Evolutionary conservation across 2,797 vertebrate species (phyloP).

Genomic region (Buceros bicornis): DNA sequence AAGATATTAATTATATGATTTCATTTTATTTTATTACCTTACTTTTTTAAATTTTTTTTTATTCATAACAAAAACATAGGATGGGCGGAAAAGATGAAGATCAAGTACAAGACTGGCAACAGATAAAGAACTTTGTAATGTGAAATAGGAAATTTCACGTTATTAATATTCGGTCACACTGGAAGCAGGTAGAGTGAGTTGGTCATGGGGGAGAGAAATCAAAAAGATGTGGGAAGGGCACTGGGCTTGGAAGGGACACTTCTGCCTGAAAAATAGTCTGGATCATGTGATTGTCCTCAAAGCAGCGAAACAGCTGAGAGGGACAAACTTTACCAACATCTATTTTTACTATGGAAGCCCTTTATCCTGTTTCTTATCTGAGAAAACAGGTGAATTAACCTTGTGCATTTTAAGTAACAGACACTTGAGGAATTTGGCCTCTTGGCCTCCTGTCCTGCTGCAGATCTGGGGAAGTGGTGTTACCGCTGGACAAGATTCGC

Average conservation of each 20-base stretch:
- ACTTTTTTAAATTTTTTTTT: slow-evolving; percentile 61
- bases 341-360: background rate
- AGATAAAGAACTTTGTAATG: slow-evolving; percentile 48
- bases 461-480: background rate
- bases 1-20: slow-evolving; percentile 51
- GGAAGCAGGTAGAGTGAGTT: background rate
- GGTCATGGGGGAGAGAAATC: background rate
- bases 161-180: slow-evolving; percentile 6
- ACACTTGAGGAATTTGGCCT: background rate
- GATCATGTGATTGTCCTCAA: background rate
- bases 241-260: background rate
- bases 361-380: background rate
- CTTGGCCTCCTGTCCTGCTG: background rate
- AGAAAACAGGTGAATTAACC: background rate
- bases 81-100: slow-evolving; percentile 28
- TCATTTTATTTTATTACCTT: slow-evolving; percentile 67
- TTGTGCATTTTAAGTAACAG: background rate
- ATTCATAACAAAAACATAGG: slow-evolving; percentile 61
- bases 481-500: background rate
- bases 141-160: slow-evolving; percentile 53
- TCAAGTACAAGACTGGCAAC: slow-evolving; percentile 8
- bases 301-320: background rate
- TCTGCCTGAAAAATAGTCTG: background rate
- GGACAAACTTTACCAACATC: background rate
- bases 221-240: background rate